Percentiles rank a stretch among this genome's conserved stretches.
These are phyloP conservation scores for Ips typographus DNA, from an alignment of 1,140 invertebrate species.

Conservation along the genomic window DNA sequence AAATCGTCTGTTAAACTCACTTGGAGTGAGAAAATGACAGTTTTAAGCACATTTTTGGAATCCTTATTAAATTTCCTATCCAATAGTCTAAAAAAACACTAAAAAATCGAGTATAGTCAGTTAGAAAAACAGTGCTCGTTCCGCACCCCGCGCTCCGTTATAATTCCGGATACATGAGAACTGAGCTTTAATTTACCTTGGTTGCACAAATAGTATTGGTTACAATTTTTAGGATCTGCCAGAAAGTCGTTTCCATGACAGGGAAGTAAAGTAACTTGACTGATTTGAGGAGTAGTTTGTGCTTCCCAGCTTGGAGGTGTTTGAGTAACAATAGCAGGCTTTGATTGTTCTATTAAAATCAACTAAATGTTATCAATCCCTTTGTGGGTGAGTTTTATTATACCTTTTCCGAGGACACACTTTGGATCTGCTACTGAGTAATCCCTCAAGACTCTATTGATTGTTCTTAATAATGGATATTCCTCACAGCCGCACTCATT, in stretches of 20 bases:
- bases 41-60: too few relatives aligned
- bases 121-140: too few relatives aligned
- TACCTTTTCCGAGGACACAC: conserved; percentile 44
- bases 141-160: too few relatives aligned
- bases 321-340: conserved; percentile 19
- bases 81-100: too few relatives aligned
- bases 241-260: conserved; percentile 65
- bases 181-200: conserved; percentile 55
- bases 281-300: background rate
- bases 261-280: background rate
- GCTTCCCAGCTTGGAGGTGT: conserved; percentile 25
- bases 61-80: too few relatives aligned
- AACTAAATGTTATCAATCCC: background rate
- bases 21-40: too few relatives aligned
- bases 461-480: conserved; percentile 76
- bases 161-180: too few relatives aligned
- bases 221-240: conserved; percentile 68
- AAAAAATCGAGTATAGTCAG: too few relatives aligned
- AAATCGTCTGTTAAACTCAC: too few relatives aligned
- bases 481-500: conserved; percentile 76
- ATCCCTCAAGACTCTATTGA: conserved; percentile 71
- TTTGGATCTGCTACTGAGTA: conserved; percentile 55
- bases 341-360: conserved; percentile 8
- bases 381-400: background rate
- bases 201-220: conserved; percentile 79